Evolutionary conservation across 2,888 invertebrate genomes (phyloP).

Genomic region (Drosophila nr. medialis): DNA sequence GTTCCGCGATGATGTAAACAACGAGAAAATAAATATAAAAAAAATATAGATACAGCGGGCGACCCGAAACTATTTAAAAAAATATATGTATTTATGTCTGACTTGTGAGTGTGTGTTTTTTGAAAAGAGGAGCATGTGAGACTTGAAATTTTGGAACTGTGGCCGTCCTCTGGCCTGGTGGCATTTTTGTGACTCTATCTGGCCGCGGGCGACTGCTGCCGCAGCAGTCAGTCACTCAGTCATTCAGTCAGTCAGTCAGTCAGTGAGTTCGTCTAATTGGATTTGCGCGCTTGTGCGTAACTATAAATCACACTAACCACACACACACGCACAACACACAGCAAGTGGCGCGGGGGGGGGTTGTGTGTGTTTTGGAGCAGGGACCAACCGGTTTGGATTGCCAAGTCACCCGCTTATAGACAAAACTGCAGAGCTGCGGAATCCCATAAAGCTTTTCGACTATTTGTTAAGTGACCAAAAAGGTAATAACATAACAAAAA

Average conservation of each 20-base stretch:
- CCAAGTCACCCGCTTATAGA: constrained; percentile 77
- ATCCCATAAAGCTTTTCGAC: constrained; percentile 74
- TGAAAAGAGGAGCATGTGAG: constrained; percentile 49
- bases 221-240: constrained; percentile 23
- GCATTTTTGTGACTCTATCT: constrained; percentile 45
- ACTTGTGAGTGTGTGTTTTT: background rate
- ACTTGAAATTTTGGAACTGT: constrained; percentile 33
- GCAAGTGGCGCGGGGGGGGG: background rate
- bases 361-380: constrained; percentile 13
- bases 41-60: constrained; percentile 47
- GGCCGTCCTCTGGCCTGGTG: constrained; percentile 48
- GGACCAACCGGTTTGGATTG: constrained; percentile 74
- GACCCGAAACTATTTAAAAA: constrained; percentile 66
- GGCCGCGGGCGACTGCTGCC: constrained; percentile 40
- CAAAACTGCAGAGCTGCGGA: constrained; percentile 66
- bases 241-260: constrained; percentile 44
- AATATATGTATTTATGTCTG: constrained; percentile 11
- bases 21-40: constrained; percentile 35
- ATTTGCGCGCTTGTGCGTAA: constrained; percentile 81
- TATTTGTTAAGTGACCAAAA: constrained; percentile 78
- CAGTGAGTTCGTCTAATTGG: constrained; percentile 72
- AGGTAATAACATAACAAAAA: constrained; percentile 67
- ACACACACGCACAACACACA: constrained; percentile 62
- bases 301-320: constrained; percentile 77
- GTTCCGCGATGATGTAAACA: constrained; percentile 79